phyloP scores from a whole-genome alignment of 2,888 invertebrate species.

The Prenolepis imparis region DNA sequence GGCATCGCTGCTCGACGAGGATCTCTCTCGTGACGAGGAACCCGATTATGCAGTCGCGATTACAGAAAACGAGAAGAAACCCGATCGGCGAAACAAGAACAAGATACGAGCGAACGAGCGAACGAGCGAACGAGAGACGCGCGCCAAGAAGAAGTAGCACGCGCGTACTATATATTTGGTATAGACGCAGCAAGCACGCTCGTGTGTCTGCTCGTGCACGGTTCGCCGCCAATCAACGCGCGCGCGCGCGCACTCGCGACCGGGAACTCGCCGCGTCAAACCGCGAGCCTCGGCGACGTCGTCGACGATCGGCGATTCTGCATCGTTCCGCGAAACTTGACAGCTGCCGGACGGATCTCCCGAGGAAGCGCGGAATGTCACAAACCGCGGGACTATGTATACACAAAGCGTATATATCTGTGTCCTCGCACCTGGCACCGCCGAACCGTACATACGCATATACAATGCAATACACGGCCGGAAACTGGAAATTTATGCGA shows the following conservation, averaged over 20 bases:
- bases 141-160: slow-evolving; percentile 50
- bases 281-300: background rate
- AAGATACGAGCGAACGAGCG: slow-evolving; percentile 31
- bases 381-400: slow-evolving; percentile 67
- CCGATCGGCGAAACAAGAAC: background rate
- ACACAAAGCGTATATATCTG: slow-evolving; percentile 73
- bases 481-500: slow-evolving; percentile 55
- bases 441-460: slow-evolving; percentile 26
- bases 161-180: background rate
- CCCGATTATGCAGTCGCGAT: no score
- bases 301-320: background rate
- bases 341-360: slow-evolving; percentile 26
- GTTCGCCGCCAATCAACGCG: background rate
- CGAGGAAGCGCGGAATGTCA: slow-evolving; percentile 61
- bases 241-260: background rate
- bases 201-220: background rate
- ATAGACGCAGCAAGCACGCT: background rate
- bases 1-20: slow-evolving; percentile 77
- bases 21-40: no score
- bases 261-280: background rate
- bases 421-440: slow-evolving; percentile 76
- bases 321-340: slow-evolving; percentile 48
- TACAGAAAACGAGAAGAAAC: slow-evolving; percentile 15
- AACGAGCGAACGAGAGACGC: slow-evolving; percentile 56
- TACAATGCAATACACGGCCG: slow-evolving; percentile 49